Base-by-base conservation (phyloP, 2,113 vertebrate genomes). In the Cepphus grylle region DNA sequence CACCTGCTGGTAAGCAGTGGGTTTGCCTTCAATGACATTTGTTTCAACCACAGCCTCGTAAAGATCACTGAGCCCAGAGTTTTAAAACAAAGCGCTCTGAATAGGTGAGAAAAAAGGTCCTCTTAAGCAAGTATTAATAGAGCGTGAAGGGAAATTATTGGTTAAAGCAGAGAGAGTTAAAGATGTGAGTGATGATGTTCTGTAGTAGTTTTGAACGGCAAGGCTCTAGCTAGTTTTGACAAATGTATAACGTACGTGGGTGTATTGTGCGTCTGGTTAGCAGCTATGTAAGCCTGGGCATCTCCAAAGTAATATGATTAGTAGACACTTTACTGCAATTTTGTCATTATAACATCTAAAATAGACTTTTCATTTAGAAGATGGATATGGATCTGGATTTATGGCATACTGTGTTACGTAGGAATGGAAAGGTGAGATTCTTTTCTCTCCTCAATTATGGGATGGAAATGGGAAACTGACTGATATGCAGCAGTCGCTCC, bases 21-120 rank as follows among this genome's bases (percentile, higher is more conserved):
- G 27, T 93, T 95, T 69, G 77, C 95, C 92, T 97, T 96, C 92
- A 91, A 6, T 94, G 94, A 58, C 88, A 69, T 92, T 97, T 89
- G 69, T 79, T 97, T 96, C 67, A 45, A 94, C 97, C 96, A 88
- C 77, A 97, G 49, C 72, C 69, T 42, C 10, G 6, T 72, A 88
- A 85, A 81, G 83, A 96, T 83, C 91, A 71, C 88, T 40, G 71
- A 95, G 78, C 47, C 56, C 42, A 40, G 67, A 45, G 70, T 82
- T 93, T 74, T 94, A 89, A 90, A 95, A 55, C 81, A 20, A 96
- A 96, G 90, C 69, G 12, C 40, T 84, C 61, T 77, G 52, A 85
- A 20, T 15, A 73, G 38, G 77, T 83, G 50, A 96, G 86, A 62
- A 53, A 89, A 77, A 77, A 65, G 43, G 53, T 40, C 66, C 50